Evolutionary conservation across 1,140 invertebrate species (phyloP).

Genomic region (Cephus cinctus): DNA sequence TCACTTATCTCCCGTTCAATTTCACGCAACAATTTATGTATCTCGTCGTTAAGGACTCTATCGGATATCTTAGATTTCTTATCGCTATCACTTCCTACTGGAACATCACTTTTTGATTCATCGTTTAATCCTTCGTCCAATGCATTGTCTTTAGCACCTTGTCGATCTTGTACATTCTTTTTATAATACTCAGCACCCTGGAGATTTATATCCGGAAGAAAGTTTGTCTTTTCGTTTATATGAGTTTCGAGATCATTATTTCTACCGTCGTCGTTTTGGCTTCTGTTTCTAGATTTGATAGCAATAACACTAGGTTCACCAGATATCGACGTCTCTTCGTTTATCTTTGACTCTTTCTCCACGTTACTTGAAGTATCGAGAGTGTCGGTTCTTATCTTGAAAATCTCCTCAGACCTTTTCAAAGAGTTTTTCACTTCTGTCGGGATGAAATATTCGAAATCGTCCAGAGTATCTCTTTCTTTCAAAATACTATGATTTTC

Average conservation of each 20-base stretch:
- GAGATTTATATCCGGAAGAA: no score
- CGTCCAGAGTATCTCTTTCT: conserved; percentile 15
- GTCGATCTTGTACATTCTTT: background rate
- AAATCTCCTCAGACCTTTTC: conserved; percentile 20
- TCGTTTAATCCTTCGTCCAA: no score
- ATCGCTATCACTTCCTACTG: no score
- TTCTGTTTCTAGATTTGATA: conserved; percentile 16
- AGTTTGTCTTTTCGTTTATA: no score
- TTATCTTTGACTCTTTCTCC: conserved; percentile 4
- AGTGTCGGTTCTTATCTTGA: conserved; percentile 16
- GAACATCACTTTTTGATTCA: no score
- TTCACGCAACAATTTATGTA: background rate
- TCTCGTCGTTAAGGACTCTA: conserved; percentile 2
- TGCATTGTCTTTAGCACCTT: no score
- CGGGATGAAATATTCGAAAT: conserved; percentile 32
- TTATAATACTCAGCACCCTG: background rate
- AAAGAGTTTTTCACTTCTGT: conserved; percentile 29
- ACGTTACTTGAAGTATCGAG: conserved; percentile 10
- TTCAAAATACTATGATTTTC: conserved; percentile 10
- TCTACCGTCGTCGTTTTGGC: conserved; percentile 10
- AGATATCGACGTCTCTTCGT: conserved; percentile 13
- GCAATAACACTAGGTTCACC: conserved; percentile 8
- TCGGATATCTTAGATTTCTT: conserved; percentile 9
- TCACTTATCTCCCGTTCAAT: background rate
- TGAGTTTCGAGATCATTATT: conserved; percentile 6